Evolutionary conservation across 2,797 vertebrate genomes (phyloP).

Genomic region (Streptopelia turtur): DNA sequence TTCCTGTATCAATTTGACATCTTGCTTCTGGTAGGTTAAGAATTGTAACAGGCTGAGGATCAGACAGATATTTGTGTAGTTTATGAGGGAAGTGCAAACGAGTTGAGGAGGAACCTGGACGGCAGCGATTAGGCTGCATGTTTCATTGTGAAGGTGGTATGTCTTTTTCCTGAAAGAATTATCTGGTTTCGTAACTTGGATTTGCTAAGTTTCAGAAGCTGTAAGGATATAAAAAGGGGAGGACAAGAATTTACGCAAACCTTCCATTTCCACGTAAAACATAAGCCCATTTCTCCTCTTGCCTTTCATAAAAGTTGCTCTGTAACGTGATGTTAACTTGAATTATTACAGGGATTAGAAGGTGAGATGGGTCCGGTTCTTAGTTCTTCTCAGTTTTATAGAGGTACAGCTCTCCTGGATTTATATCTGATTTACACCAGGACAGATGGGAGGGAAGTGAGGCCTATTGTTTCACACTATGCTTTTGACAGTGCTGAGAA

Average conservation of each 20-base stretch:
- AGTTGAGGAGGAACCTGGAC: not conserved
- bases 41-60: not conserved
- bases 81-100: not conserved
- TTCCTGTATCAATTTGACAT: not conserved
- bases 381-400: constrained; percentile 32
- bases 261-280: constrained; percentile 14
- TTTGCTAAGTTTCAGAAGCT: constrained; percentile 31
- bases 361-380: not conserved
- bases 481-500: constrained; percentile 53
- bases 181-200: not conserved
- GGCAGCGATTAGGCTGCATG: not conserved
- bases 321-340: not conserved
- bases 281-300: not conserved
- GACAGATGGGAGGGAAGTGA: constrained; percentile 15
- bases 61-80: not conserved
- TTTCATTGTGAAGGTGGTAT: not conserved
- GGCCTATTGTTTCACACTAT: constrained; percentile 35
- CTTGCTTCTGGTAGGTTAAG: not conserved
- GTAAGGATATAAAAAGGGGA: not conserved
- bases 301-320: not conserved
- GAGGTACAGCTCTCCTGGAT: not conserved
- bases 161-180: not conserved
- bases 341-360: constrained; percentile 36
- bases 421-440: constrained; percentile 40
- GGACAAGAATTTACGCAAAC: constrained; percentile 1